These are phyloP conservation scores for Andrena flavipes DNA, from an alignment of 2,888 invertebrate species.

Conservation along the genomic window DNA sequence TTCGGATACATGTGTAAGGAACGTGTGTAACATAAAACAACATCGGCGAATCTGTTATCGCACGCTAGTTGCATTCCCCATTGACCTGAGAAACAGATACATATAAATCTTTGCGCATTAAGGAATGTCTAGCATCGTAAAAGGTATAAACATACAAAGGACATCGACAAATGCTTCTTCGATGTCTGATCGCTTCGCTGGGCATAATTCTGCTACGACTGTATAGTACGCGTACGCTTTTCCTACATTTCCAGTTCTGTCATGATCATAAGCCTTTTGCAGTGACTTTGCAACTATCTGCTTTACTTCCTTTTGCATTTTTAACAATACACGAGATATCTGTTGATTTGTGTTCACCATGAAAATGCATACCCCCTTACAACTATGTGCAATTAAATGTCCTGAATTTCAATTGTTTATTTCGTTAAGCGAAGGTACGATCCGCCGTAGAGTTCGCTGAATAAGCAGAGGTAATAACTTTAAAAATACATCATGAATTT, in stretches of 20 bases:
- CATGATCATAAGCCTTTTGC: constrained; percentile 75
- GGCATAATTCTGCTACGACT: constrained; percentile 74
- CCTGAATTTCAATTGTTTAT: not conserved
- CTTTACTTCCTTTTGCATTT: constrained; percentile 73
- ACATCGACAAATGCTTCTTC: constrained; percentile 76
- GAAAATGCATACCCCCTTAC: constrained; percentile 24
- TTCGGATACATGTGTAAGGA: constrained; percentile 75
- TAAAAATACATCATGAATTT: not conserved
- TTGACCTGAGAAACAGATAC: constrained; percentile 69
- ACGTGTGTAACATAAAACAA: constrained; percentile 72
- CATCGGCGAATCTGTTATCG: constrained; percentile 70
- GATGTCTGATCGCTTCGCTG: constrained; percentile 70
- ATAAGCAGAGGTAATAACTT: not conserved
- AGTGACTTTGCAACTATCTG: constrained; percentile 72
- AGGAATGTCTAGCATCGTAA: not conserved
- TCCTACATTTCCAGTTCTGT: constrained; percentile 73
- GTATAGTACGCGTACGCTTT: constrained; percentile 79
- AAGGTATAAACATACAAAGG: constrained; percentile 68
- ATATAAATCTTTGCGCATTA: not conserved
- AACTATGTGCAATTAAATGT: not conserved
- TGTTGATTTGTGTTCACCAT: constrained; percentile 31
- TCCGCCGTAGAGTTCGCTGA: not conserved
- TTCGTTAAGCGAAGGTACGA: not conserved
- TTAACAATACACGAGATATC: constrained; percentile 11
- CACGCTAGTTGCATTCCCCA: constrained; percentile 76